A percentile compares a stretch with the other conserved stretches of the same genome.
These are phyloP conservation scores for Hesperophylax magnus DNA, from an alignment of 1,140 invertebrate species.

Conservation along the genomic window DNA sequence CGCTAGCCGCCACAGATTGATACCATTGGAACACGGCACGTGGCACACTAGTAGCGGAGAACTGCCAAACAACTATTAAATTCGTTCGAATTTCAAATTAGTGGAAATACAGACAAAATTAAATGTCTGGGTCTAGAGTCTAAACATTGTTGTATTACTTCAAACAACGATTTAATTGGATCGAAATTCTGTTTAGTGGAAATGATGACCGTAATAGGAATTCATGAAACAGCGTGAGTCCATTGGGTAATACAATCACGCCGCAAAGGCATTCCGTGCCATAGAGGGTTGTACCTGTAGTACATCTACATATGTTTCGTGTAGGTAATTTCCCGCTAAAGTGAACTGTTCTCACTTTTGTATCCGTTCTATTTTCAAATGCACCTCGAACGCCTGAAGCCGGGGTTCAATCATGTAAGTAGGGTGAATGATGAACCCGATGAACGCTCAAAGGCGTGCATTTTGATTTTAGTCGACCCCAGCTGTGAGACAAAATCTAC, in stretches of 20 bases:
- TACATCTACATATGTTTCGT: background rate
- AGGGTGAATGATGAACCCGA: background rate
- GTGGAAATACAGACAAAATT: no score
- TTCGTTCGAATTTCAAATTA: no score
- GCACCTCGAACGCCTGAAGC: background rate
- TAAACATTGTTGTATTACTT: no score
- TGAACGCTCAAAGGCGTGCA: background rate
- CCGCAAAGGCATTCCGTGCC: conserved; percentile 1
- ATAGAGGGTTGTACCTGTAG: no score
- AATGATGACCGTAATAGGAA: background rate
- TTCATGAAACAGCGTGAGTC: conserved; percentile 9
- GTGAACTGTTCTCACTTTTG: conserved; percentile 13
- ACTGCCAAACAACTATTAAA: no score
- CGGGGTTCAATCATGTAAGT: background rate
- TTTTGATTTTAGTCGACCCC: background rate
- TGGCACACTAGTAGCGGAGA: no score
- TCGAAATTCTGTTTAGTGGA: no score
- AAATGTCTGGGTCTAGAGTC: no score
- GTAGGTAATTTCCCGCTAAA: conserved; percentile 26
- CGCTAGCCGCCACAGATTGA: no score
- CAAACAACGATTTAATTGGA: no score
- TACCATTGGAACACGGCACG: no score
- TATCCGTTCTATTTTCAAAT: conserved; percentile 25
- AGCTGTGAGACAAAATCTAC: no score
- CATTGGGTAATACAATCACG: conserved; percentile 3